Percentiles rank a stretch among this genome's conserved stretches.
Evolutionary conservation across 2,888 invertebrate species (phyloP).

Genomic region (Drosophila robusta): DNA sequence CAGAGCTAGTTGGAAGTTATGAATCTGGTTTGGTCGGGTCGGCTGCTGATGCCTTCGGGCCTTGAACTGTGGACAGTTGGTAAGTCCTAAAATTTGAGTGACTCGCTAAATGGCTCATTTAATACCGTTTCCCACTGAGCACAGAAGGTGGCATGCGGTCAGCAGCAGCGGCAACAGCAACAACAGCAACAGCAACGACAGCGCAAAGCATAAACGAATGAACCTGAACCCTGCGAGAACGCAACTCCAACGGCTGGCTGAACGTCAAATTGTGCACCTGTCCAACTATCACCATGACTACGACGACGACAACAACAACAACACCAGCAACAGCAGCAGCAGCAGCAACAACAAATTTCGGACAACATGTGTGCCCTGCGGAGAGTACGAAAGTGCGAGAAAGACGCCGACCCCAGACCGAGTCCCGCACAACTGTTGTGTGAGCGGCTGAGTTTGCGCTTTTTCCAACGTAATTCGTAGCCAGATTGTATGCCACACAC

Average conservation of each 20-base stretch:
- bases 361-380: conserved; percentile 66
- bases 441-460: conserved; percentile 56
- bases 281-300: conserved; percentile 82
- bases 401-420: conserved; percentile 56
- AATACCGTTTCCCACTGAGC: conserved; percentile 74
- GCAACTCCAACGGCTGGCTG: conserved; percentile 70
- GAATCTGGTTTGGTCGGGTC: conserved; percentile 1
- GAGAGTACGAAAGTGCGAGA: conserved; percentile 26
- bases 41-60: conserved; percentile 11
- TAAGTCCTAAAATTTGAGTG: conserved; percentile 57
- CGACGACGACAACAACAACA: conserved; percentile 53
- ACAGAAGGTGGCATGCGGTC: conserved; percentile 78
- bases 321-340: conserved; percentile 23
- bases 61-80: conserved; percentile 57
- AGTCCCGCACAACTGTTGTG: conserved; percentile 61
- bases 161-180: conserved; percentile 39
- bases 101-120: conserved; percentile 81
- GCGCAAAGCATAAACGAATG: conserved; percentile 75
- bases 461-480: conserved; percentile 49
- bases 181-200: conserved; percentile 35
- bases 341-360: conserved; percentile 43
- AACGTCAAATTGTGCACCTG: conserved; percentile 82
- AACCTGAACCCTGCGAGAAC: conserved; percentile 47
- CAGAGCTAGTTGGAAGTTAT: conserved; percentile 31
- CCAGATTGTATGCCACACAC: conserved; percentile 63